A percentile compares a stretch with the other conserved stretches of the same genome.
Conservation (phyloP, 2,797 vertebrate genomes). For the Pipistrellus pygmaeus region DNA sequence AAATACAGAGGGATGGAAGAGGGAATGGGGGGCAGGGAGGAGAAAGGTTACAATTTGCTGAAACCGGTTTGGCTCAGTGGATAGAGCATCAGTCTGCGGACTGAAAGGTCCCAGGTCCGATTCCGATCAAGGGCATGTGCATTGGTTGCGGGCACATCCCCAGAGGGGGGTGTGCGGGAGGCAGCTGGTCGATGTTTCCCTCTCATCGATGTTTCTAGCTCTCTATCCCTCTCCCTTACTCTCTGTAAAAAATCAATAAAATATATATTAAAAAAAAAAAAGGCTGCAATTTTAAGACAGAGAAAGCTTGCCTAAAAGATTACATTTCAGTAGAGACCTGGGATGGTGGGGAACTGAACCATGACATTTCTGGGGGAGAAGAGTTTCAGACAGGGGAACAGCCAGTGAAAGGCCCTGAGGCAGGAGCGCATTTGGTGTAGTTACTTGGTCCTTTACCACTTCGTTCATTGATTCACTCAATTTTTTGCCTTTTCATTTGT, state of each 20-base stretch:
- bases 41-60: not conserved
- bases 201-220: no score
- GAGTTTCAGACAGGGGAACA: not conserved
- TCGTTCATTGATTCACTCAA: not conserved
- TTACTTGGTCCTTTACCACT: not conserved
- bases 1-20: not conserved
- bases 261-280: no score
- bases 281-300: not conserved
- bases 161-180: no score
- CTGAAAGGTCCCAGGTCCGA: no score
- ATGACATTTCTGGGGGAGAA: not conserved
- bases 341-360: not conserved
- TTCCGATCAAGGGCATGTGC: no score
- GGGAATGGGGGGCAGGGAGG: not conserved
- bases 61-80: no score
- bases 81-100: no score
- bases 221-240: no score
- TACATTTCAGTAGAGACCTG: not conserved
- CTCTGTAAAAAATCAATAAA: no score
- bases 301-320: not conserved
- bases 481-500: not conserved
- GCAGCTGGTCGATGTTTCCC: no score
- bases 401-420: not conserved
- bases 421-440: not conserved
- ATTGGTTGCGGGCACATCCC: no score